Evolutionary conservation across 1,140 invertebrate species (phyloP).

Genomic region (Megalonaias nervosa): DNA sequence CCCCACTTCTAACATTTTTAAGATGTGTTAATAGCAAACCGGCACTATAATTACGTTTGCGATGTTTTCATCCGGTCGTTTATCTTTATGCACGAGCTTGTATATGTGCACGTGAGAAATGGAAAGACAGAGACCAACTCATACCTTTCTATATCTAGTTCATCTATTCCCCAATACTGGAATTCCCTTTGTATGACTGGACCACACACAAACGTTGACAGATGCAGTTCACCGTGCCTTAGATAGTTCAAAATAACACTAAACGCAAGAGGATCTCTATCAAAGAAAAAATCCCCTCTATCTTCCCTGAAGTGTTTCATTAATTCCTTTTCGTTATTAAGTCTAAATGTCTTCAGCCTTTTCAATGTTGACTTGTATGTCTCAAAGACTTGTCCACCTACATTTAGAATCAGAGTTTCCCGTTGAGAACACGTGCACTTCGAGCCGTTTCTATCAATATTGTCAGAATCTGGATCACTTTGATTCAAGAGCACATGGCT

Average conservation of each 20-base stretch:
- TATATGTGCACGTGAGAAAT: too few species aligned
- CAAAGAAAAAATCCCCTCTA: slow-evolving; percentile 76
- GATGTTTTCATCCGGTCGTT: too few species aligned
- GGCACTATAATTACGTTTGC: too few species aligned
- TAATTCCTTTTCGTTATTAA: slow-evolving; percentile 54
- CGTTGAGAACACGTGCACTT: slow-evolving; percentile 17
- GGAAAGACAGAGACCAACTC: not conserved
- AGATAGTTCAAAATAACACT: slow-evolving; percentile 62
- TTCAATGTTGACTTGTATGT: slow-evolving; percentile 59
- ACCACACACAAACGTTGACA: slow-evolving; percentile 64
- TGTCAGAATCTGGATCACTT: slow-evolving; percentile 5
- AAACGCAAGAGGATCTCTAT: slow-evolving; percentile 63
- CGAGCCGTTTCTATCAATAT: slow-evolving; percentile 19
- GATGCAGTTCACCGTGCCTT: slow-evolving; percentile 65
- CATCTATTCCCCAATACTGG: slow-evolving; percentile 66
- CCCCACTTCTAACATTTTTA: too few species aligned
- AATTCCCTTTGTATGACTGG: slow-evolving; percentile 65
- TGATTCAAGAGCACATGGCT: not conserved
- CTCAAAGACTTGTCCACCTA: slow-evolving; percentile 63
- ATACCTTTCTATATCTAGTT: slow-evolving; percentile 59
- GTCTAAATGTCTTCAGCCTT: slow-evolving; percentile 54
- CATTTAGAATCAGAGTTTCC: slow-evolving; percentile 61
- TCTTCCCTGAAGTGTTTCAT: slow-evolving; percentile 74
- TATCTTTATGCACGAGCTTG: too few species aligned
- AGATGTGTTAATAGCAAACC: too few species aligned